Conservation (phyloP, 2,113 vertebrate species). For the Isichthys henryi region DNA sequence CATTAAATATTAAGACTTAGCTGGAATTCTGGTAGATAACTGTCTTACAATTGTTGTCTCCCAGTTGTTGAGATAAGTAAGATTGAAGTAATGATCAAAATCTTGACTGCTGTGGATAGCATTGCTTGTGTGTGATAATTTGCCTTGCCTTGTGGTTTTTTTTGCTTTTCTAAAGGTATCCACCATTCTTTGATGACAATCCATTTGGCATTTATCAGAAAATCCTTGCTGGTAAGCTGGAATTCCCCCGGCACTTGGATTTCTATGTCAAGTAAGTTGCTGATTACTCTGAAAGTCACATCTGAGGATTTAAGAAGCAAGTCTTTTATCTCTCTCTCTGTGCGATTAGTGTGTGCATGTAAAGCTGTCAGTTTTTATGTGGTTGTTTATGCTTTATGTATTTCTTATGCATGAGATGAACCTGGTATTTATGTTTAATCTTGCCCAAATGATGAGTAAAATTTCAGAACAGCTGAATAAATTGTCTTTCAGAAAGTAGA, state of each 20-base stretch:
- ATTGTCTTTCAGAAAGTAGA: not conserved
- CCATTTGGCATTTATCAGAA: constrained; percentile 97
- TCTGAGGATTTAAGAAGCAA: not conserved
- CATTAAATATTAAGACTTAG: not conserved
- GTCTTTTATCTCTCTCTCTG: not conserved
- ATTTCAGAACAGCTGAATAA: not conserved
- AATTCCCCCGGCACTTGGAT: constrained; percentile 90
- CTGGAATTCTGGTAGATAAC: not conserved
- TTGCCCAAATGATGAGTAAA: not conserved
- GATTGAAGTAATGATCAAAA: not conserved
- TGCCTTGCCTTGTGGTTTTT: not conserved
- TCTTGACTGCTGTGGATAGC: not conserved
- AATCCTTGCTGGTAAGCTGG: constrained; percentile 89
- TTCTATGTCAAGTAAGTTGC: constrained; percentile 83
- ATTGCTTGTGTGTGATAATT: constrained; percentile 1
- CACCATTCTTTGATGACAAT: constrained; percentile 96
- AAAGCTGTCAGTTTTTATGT: not conserved
- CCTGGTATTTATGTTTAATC: not conserved
- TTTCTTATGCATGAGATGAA: not conserved
- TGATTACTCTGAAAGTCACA: not conserved
- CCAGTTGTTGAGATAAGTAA: not conserved
- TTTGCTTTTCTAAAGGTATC: constrained; percentile 63
- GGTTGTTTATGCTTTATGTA: not conserved
- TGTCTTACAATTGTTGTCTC: not conserved
- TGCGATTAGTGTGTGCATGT: not conserved